These are phyloP conservation scores for Cricetomys ansorgei DNA, from an alignment of 2,113 vertebrate species.

Conservation along the genomic window DNA sequence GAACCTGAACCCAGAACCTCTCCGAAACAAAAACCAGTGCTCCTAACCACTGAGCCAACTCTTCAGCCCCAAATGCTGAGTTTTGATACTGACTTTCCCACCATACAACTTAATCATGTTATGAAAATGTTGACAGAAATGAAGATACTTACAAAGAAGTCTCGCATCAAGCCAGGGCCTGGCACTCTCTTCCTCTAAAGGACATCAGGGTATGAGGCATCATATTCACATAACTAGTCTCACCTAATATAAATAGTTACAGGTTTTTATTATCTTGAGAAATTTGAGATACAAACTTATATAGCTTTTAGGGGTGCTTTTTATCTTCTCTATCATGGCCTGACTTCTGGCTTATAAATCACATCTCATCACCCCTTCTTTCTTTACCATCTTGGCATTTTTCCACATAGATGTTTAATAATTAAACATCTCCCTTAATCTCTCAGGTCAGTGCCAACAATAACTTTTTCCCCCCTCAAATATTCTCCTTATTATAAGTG, in stretches of 20 bases:
- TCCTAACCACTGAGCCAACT: not conserved
- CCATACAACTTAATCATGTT: not conserved
- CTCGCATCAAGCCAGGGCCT: not conserved
- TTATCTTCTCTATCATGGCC: conserved; percentile 7
- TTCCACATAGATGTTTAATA: not conserved
- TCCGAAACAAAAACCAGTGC: not conserved
- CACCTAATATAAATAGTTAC: conserved; percentile 58
- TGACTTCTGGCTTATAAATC: conserved; percentile 32
- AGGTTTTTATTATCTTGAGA: conserved; percentile 73
- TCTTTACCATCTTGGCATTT: not conserved
- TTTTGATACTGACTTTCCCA: not conserved
- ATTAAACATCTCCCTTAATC: not conserved
- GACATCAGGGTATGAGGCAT: conserved; percentile 4
- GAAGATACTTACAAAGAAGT: conserved; percentile 45
- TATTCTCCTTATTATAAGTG: not conserved
- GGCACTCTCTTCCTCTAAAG: not conserved
- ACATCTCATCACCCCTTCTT: not conserved
- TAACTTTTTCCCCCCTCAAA: not conserved
- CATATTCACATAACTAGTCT: not conserved
- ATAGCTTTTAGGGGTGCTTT: conserved; percentile 23
- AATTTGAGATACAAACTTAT: conserved; percentile 61
- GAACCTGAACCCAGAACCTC: not conserved
- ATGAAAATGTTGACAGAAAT: conserved; percentile 33
- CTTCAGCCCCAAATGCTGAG: not conserved
- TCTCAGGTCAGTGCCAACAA: not conserved